These are phyloP conservation scores for Poecilobothrus nobilitatus DNA, from an alignment of 2,888 invertebrate genomes.

Conservation along the genomic window DNA sequence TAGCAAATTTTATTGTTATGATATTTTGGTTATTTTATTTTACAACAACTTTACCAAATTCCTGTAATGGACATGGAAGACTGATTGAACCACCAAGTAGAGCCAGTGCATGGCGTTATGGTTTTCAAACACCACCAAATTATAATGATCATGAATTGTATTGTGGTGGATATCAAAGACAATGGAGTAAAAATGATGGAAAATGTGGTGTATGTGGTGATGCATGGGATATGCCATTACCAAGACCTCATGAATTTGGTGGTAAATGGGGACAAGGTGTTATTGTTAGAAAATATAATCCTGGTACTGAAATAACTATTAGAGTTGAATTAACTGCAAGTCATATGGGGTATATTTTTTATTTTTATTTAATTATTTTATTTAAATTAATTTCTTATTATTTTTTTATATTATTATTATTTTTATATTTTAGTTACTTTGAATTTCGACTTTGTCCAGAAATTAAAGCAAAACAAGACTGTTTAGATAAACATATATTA, in stretches of 20 bases:
- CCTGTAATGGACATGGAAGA: slow-evolving; percentile 37
- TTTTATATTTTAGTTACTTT: slow-evolving; percentile 50
- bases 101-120: slow-evolving; percentile 81
- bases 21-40: not conserved
- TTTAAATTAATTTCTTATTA: too few relatives aligned
- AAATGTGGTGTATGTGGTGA: slow-evolving; percentile 84
- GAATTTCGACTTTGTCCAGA: slow-evolving; percentile 76
- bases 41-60: not conserved
- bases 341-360: slow-evolving; percentile 56
- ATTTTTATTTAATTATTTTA: not conserved
- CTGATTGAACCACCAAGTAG: slow-evolving; percentile 74
- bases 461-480: slow-evolving; percentile 62
- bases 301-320: slow-evolving; percentile 58
- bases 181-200: slow-evolving; percentile 72
- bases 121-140: slow-evolving; percentile 78
- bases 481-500: slow-evolving; percentile 65
- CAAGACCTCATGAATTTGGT: slow-evolving; percentile 73
- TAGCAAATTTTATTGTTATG: not conserved
- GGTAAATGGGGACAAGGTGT: slow-evolving; percentile 75
- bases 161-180: slow-evolving; percentile 78
- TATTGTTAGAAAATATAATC: slow-evolving; percentile 68
- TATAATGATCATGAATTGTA: slow-evolving; percentile 84
- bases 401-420: not conserved
- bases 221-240: slow-evolving; percentile 63
- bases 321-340: slow-evolving; percentile 80